A percentile compares a stretch with the other conserved stretches of the same genome.
phyloP scores from a whole-genome alignment of 2,113 vertebrate genomes.

The Pachycephala philippinensis region DNA sequence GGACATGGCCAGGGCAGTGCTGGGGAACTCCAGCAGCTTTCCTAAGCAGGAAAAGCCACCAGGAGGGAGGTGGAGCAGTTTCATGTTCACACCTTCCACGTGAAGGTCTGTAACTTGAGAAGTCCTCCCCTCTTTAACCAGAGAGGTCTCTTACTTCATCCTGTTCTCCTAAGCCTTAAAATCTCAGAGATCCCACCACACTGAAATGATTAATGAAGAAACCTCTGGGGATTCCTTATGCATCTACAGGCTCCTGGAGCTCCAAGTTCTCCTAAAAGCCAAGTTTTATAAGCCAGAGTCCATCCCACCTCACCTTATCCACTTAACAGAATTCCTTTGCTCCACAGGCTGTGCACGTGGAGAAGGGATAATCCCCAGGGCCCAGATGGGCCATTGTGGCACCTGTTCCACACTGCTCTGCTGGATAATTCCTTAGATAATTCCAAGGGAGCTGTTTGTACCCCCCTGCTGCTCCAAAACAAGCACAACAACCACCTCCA shows the following conservation, averaged over 20 bases:
- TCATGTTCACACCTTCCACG: neutral
- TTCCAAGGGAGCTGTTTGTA: neutral
- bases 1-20: neutral
- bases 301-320: neutral
- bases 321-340: neutral
- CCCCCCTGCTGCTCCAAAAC: neutral
- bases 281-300: neutral
- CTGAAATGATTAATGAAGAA: neutral
- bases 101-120: neutral
- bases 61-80: neutral
- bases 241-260: neutral
- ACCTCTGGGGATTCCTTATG: fast-evolving
- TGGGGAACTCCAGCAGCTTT: neutral
- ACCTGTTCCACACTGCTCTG: neutral
- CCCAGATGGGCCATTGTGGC: neutral
- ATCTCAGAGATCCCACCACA: neutral
- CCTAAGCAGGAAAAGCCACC: neutral
- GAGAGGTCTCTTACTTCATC: neutral
- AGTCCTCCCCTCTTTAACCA: neutral
- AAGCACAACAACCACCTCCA: neutral
- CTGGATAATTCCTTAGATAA: neutral
- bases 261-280: neutral
- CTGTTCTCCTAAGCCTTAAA: neutral
- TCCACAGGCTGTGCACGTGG: neutral
- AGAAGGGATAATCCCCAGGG: neutral